phyloP scores from a whole-genome alignment of 2,888 invertebrate genomes.

The Coenonympha glycerion region DNA sequence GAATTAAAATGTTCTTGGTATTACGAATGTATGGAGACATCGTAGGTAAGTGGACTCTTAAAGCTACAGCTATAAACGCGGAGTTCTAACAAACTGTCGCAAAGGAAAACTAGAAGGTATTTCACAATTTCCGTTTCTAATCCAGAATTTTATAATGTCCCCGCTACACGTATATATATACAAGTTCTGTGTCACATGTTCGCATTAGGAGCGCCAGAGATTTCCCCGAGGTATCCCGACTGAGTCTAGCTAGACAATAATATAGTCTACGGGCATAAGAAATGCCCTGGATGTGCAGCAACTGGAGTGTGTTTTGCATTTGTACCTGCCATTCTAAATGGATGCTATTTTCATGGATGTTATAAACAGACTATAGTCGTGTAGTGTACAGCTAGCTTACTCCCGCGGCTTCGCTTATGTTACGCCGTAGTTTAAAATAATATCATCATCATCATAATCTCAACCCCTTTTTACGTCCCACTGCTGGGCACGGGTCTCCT shows the following conservation, averaged over 20 bases:
- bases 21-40: too few species aligned
- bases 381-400: too few species aligned
- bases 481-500: too few species aligned
- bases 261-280: constrained; percentile 5
- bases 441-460: too few species aligned
- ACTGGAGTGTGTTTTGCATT: not conserved
- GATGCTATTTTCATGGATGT: not conserved
- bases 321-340: not conserved
- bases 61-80: not conserved
- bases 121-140: not conserved
- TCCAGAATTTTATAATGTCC: not conserved
- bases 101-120: not conserved
- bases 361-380: too few species aligned
- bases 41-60: too few species aligned
- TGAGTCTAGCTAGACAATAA: constrained; percentile 2
- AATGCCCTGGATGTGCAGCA: not conserved
- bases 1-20: too few species aligned
- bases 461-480: too few species aligned
- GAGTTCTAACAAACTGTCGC: not conserved
- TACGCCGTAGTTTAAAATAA: too few species aligned
- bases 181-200: not conserved
- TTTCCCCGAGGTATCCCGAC: not conserved
- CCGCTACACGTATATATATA: too few species aligned
- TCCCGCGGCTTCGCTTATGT: too few species aligned
- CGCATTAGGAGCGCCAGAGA: constrained; percentile 2